Conservation (phyloP, 1,140 invertebrate genomes). For the Linepithema humile region DNA sequence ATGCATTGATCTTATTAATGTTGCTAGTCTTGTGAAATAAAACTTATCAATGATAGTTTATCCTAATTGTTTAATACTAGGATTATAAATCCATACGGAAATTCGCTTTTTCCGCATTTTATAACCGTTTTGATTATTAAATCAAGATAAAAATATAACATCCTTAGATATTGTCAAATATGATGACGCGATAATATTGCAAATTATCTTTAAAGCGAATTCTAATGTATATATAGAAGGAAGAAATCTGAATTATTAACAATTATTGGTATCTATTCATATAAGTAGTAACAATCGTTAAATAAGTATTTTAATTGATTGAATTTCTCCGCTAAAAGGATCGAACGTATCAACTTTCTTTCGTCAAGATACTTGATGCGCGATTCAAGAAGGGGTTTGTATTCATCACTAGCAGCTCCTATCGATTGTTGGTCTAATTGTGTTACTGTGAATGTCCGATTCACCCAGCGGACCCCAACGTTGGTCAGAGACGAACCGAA, state of each 20-base stretch:
- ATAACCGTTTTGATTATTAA: not conserved
- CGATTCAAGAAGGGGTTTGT: slow-evolving; percentile 63
- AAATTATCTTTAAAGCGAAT: not conserved
- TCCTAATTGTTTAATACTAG: not conserved
- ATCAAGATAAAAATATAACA: not conserved
- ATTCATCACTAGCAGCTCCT: slow-evolving; percentile 78
- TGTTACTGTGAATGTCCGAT: slow-evolving; percentile 83
- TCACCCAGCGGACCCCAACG: slow-evolving; percentile 75
- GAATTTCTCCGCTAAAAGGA: not conserved
- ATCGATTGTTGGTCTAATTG: slow-evolving; percentile 84
- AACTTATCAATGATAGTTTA: not conserved
- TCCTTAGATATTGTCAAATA: not conserved
- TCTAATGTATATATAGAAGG: not conserved
- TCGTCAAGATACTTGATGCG: slow-evolving; percentile 4
- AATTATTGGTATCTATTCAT: not conserved
- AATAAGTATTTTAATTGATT: not conserved
- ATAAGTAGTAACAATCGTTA: not conserved
- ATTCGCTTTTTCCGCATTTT: not conserved
- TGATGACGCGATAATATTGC: not conserved
- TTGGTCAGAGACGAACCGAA: slow-evolving; percentile 73
- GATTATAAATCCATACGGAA: not conserved
- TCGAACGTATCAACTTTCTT: not conserved
- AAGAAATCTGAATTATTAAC: not conserved
- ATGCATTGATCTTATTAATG: not conserved
- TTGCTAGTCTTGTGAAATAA: not conserved